Evolutionary conservation across 2,797 vertebrate genomes (phyloP).

Genomic region (Mustela erminea): DNA sequence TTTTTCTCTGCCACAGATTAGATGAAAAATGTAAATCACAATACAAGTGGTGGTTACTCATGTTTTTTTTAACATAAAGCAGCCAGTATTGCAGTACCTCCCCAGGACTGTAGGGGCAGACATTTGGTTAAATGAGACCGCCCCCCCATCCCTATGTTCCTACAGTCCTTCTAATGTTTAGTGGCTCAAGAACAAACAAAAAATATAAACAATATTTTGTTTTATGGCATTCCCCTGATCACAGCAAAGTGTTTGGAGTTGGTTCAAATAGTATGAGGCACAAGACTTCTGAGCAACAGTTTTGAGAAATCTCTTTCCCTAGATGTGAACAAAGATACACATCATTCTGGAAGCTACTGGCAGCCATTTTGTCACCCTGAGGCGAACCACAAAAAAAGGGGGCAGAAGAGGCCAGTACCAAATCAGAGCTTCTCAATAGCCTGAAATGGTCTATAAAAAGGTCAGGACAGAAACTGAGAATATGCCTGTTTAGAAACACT

Average conservation of each 20-base stretch:
- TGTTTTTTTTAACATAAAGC: not conserved
- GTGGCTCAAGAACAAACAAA: not conserved
- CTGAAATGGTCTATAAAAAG: not conserved
- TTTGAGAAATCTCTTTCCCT: not conserved
- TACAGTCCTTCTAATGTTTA: not conserved
- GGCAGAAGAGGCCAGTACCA: not conserved
- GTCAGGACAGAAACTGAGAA: not conserved
- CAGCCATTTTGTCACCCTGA: not conserved
- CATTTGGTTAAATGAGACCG: not conserved
- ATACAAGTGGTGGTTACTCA: not conserved
- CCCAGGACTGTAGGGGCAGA: not conserved
- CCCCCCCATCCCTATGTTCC: too few species aligned
- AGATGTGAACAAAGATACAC: not conserved
- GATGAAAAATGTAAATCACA: not conserved
- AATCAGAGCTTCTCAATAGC: not conserved
- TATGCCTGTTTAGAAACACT: not conserved
- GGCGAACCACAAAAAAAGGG: not conserved
- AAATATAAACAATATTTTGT: not conserved
- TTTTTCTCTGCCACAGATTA: not conserved
- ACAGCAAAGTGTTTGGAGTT: not conserved
- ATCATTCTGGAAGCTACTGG: not conserved
- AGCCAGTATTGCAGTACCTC: not conserved
- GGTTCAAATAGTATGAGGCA: not conserved
- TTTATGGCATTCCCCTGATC: not conserved
- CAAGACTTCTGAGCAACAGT: not conserved